Conservation (phyloP, 2,888 invertebrate genomes). For the Drosophila anomalata region DNA sequence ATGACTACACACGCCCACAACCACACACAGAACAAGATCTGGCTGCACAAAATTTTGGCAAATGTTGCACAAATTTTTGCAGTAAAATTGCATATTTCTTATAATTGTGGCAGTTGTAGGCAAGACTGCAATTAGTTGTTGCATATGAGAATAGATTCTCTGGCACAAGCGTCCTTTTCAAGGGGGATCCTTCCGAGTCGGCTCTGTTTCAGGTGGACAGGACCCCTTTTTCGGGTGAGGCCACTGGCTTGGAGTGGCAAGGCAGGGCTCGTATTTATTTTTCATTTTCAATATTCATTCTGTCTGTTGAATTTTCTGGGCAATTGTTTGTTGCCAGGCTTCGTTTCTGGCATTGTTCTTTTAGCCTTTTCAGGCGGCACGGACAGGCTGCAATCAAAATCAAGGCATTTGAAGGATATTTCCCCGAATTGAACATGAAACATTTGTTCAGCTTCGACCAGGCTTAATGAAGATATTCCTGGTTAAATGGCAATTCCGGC, state of each 20-base stretch:
- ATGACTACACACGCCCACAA: constrained; percentile 29
- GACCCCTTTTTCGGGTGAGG: neutral
- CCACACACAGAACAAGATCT: constrained; percentile 12
- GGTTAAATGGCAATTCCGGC: constrained; percentile 17
- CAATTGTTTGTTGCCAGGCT: constrained; percentile 28
- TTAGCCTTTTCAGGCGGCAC: constrained; percentile 37
- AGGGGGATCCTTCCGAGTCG: neutral
- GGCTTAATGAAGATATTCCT: constrained; percentile 53
- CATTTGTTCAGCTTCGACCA: constrained; percentile 36
- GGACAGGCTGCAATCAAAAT: constrained; percentile 61
- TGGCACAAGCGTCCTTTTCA: neutral
- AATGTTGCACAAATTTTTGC: constrained; percentile 14
- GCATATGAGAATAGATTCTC: neutral
- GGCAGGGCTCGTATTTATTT: constrained; percentile 30
- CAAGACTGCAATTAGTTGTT: constrained; percentile 27
- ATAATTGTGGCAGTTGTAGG: constrained; percentile 20
- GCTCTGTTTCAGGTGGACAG: neutral
- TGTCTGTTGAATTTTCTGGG: constrained; percentile 25
- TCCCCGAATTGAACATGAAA: constrained; percentile 65
- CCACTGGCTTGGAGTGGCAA: constrained; percentile 1
- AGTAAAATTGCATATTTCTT: constrained; percentile 32
- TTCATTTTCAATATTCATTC: constrained; percentile 42
- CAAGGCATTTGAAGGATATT: constrained; percentile 56
- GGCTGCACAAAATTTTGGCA: constrained; percentile 5
- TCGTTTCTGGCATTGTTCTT: constrained; percentile 36